A percentile compares a stretch with the other conserved stretches of the same genome.
phyloP scores from a whole-genome alignment of 30 jellyfish, hydroid and myxozoan genomes.

The Haliclystus octoradiatus region DNA sequence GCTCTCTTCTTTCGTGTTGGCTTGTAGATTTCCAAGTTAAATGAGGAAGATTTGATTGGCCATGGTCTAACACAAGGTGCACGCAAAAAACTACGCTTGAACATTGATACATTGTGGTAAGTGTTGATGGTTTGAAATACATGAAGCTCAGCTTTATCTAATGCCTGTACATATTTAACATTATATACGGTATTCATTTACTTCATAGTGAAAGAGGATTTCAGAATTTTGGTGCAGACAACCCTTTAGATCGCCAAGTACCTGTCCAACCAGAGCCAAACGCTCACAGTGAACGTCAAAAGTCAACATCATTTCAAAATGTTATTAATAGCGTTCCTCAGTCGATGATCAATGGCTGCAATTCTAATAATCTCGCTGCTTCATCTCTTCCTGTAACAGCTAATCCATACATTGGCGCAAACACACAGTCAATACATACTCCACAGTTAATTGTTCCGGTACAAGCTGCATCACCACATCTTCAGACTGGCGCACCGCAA shows the following conservation, averaged over 20 bases:
- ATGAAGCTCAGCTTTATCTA: neutral
- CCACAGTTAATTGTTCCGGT: no score
- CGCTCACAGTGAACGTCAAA: neutral
- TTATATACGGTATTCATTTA: neutral
- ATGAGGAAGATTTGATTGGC: conserved; percentile 52
- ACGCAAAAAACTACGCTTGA: conserved; percentile 42
- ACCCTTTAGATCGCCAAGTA: neutral
- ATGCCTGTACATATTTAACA: neutral
- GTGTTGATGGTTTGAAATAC: neutral
- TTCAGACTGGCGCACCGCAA: no score
- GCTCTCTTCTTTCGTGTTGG: neutral
- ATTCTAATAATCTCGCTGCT: no score
- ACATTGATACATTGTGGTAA: conserved; percentile 44
- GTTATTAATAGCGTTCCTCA: no score
- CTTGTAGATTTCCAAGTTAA: conserved; percentile 52
- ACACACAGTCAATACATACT: no score
- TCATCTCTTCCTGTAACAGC: no score
- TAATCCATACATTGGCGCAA: no score
- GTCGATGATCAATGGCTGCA: no score
- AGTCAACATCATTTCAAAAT: no score
- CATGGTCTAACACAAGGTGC: conserved; percentile 93
- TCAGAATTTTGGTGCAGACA: conserved; percentile 43
- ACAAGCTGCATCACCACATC: no score
- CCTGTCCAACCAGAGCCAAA: neutral
- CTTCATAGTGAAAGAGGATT: conserved; percentile 63